Base-by-base conservation (phyloP, 2,888 invertebrate genomes). In the Heliconius aoede region DNA sequence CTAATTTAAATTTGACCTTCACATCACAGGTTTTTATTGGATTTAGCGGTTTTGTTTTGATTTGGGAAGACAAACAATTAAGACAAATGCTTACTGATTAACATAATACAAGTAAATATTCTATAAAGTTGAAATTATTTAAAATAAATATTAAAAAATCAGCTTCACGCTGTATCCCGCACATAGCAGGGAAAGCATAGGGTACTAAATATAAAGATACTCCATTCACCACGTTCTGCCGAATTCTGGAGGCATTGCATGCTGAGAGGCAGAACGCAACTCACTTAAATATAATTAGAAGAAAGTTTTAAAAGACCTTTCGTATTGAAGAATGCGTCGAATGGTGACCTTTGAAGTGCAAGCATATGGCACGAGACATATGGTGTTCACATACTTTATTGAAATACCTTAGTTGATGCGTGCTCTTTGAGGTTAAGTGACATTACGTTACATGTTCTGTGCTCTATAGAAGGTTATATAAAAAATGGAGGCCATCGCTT, bases 291-390 rank as follows among this genome's bases (percentile, higher is more conserved):
- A n/a, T n/a, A n/a, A n/a, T n/a, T n/a, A 8, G 46, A 46, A 46
- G 7, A 46, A 46, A 21, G 21, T 46, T 46, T 46, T 21, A 60
- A 40, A 60, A 24, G 21, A 21, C 36, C 5, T 40, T 60, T 26
- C 40, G 32, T 21, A 32, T 71, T 60, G 30, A 71, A 60, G 58
- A 55, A 72, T 36, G 58, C 26, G 36, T 72, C 36, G 72, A 11
- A 28, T 60, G 32, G 40, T 61, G 74, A 74, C 74, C 69, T 74
- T 74, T 74, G n/a, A 26, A 61, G 51, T n/a, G 51, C 68, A 51
- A 68, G 60, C 74, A 74, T 74, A 74, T 69, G 74, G 32, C 32
- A 3, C 21, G 68, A 26, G 69, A 9, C 62, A 74, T 74, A 69
- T 62, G 74, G 69, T 61, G 51, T 36, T 51, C 26, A 61, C 36